Conservation (phyloP, 2,888 invertebrate species). For the Drosophila ustulata region DNA sequence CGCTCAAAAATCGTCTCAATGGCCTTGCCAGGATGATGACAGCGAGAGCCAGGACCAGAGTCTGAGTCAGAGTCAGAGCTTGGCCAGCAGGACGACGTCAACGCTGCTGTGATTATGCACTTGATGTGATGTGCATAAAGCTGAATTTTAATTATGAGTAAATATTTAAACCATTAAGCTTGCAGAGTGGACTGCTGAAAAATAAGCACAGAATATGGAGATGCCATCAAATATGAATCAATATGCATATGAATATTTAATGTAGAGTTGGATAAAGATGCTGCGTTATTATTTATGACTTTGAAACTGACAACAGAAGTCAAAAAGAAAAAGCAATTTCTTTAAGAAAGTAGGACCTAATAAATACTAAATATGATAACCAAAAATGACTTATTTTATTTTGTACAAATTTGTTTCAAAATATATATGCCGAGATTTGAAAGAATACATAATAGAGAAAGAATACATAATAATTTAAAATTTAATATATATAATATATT, state of each 20-base stretch:
- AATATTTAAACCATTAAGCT: constrained; percentile 75
- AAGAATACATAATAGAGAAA: too few relatives aligned
- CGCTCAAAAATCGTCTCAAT: constrained; percentile 71
- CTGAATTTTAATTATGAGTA: constrained; percentile 80
- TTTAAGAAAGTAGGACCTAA: too few relatives aligned
- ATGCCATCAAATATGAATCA: neutral
- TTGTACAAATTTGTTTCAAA: too few relatives aligned
- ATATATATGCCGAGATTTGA: too few relatives aligned
- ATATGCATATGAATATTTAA: neutral
- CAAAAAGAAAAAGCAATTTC: too few relatives aligned
- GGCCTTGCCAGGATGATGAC: constrained; percentile 61
- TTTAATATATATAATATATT: too few relatives aligned
- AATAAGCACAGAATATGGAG: neutral
- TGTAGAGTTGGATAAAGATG: neutral
- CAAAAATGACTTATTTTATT: too few relatives aligned
- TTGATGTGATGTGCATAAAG: constrained; percentile 76
- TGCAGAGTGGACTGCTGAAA: constrained; percentile 36
- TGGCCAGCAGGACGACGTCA: constrained; percentile 27
- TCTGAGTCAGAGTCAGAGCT: neutral
- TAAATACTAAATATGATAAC: too few relatives aligned
- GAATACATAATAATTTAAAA: too few relatives aligned
- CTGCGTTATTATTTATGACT: too few relatives aligned
- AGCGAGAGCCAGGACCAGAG: constrained; percentile 11
- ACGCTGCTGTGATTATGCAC: constrained; percentile 70
- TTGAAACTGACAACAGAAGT: too few relatives aligned